Conservation (phyloP, 2,888 invertebrate genomes). For the Catocala nupta region DNA sequence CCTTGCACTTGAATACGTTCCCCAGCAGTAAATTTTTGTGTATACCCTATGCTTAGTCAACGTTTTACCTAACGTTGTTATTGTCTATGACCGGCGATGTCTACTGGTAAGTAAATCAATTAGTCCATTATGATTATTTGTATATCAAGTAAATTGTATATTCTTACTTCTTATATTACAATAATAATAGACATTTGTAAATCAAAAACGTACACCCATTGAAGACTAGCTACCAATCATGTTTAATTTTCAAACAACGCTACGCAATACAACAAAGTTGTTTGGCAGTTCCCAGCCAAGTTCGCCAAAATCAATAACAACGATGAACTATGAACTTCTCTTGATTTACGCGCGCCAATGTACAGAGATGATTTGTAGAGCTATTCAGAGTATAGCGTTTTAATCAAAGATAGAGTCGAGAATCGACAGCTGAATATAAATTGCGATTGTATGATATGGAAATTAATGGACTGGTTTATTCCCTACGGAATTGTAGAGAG, state of each 20-base stretch:
- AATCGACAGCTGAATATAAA: slow-evolving; percentile 4
- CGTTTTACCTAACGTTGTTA: too few species aligned
- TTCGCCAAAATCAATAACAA: slow-evolving; percentile 1
- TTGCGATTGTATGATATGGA: slow-evolving; percentile 15
- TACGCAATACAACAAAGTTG: not conserved
- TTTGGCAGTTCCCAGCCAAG: slow-evolving; percentile 2
- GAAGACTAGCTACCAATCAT: not conserved
- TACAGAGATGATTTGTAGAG: slow-evolving; percentile 19
- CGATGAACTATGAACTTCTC: slow-evolving; percentile 4
- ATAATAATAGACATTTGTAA: too few species aligned
- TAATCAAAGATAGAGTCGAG: slow-evolving; percentile 13
- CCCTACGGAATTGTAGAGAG: not conserved
- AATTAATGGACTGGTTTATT: slow-evolving; percentile 1
- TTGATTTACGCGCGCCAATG: slow-evolving; percentile 13
- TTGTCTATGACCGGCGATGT: too few species aligned
- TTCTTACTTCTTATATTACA: too few species aligned
- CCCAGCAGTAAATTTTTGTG: too few species aligned
- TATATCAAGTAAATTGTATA: too few species aligned
- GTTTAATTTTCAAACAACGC: not conserved
- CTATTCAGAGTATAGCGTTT: slow-evolving; percentile 8
- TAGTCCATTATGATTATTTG: too few species aligned
- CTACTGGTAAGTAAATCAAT: too few species aligned
- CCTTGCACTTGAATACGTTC: too few species aligned
- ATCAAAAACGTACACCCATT: not conserved
- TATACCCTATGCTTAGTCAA: too few species aligned